A percentile compares a stretch with the other conserved stretches of the same genome.
phyloP scores from a whole-genome alignment of 2,888 invertebrate genomes.

The Papilio demoleus region DNA sequence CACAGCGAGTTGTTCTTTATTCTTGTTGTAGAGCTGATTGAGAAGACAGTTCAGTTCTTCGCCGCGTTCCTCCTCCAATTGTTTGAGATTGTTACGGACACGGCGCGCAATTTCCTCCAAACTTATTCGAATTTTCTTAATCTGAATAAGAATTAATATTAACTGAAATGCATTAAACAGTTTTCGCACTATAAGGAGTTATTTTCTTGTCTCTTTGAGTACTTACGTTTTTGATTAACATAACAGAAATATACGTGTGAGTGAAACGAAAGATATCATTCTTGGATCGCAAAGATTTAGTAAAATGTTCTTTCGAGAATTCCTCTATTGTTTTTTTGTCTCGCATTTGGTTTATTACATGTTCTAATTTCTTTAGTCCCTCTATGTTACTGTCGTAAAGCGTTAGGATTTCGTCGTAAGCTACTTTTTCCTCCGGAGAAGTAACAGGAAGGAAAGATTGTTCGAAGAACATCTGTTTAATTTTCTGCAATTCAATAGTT shows the following conservation, averaged over 20 bases:
- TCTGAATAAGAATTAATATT: too few species aligned
- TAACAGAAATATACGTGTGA: conserved; percentile 55
- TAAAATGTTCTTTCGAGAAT: conserved; percentile 56
- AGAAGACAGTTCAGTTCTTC: conserved; percentile 49
- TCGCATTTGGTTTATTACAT: conserved; percentile 51
- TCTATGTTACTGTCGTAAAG: conserved; percentile 49
- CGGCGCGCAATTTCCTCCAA: conserved; percentile 60
- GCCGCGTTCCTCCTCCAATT: conserved; percentile 48
- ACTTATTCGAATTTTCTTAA: conserved; percentile 57
- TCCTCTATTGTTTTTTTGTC: conserved; percentile 53
- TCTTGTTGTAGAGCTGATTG: conserved; percentile 63
- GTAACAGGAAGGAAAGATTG: conserved; percentile 55
- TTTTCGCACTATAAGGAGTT: too few species aligned
- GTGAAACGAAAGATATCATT: conserved; percentile 57
- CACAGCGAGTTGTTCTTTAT: conserved; percentile 58
- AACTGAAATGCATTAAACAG: too few species aligned
- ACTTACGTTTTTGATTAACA: conserved; percentile 60
- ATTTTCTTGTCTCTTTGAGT: neutral
- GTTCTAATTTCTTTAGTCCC: conserved; percentile 49
- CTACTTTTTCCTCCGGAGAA: conserved; percentile 50
- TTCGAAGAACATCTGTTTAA: conserved; percentile 55
- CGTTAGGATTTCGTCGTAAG: conserved; percentile 53
- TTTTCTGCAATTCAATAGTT: conserved; percentile 53
- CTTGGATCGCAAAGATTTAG: conserved; percentile 52
- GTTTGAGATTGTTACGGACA: conserved; percentile 53